Percentiles rank a stretch among this genome's conserved stretches.
These are phyloP conservation scores for Scleropages formosus DNA, from an alignment of 2,797 vertebrate genomes.

Conservation along the genomic window DNA sequence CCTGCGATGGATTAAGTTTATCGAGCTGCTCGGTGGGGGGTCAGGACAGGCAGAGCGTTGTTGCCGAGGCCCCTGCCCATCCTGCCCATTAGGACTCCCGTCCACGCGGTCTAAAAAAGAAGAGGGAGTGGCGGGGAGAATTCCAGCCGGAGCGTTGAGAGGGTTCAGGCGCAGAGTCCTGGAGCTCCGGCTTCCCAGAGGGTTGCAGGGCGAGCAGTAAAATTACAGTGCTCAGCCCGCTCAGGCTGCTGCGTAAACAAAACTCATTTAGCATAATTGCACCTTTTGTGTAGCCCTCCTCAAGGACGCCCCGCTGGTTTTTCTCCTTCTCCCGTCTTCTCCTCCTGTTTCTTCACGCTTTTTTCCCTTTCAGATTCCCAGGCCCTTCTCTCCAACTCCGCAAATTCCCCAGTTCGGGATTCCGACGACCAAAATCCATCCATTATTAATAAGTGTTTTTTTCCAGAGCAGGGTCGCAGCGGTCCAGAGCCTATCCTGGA, in stretches of 20 bases:
- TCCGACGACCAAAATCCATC: background rate
- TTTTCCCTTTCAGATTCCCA: background rate
- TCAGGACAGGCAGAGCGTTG: background rate
- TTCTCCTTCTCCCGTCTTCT: background rate
- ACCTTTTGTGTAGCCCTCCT: conserved; percentile 20
- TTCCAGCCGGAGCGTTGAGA: background rate
- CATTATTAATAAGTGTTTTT: background rate
- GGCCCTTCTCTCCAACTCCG: background rate
- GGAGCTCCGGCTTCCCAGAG: conserved; percentile 7
- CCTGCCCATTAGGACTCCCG: background rate
- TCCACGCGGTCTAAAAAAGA: background rate
- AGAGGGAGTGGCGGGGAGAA: background rate
- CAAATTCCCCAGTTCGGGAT: background rate
- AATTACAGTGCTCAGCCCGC: conserved; percentile 20
- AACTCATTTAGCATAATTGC: conserved; percentile 28
- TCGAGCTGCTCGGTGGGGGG: background rate
- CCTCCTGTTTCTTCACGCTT: background rate
- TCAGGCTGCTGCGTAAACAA: conserved; percentile 23
- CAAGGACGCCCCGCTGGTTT: conserved; percentile 16
- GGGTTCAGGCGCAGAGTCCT: conserved; percentile 8
- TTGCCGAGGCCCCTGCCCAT: background rate
- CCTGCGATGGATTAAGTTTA: no score
- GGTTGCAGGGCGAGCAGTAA: conserved; percentile 2
- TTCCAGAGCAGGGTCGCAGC: background rate
- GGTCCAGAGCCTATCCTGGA: no score